Evolutionary conservation across 2,797 vertebrate genomes (phyloP).

Genomic region (Alfaro cultratus): DNA sequence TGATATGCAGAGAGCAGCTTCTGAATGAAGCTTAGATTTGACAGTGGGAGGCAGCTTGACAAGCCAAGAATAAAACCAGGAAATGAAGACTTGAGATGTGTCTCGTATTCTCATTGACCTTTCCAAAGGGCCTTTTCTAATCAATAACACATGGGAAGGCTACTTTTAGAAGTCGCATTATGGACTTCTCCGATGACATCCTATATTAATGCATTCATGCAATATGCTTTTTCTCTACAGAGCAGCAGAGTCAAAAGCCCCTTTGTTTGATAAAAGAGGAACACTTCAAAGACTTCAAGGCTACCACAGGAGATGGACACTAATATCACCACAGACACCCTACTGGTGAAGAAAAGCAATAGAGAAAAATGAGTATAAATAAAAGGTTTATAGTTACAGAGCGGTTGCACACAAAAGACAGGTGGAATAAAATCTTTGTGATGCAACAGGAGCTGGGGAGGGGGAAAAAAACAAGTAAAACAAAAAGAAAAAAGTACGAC

Average conservation of each 20-base stretch:
- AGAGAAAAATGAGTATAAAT: conserved; percentile 32
- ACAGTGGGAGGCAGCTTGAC: conserved; percentile 72
- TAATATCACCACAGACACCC: conserved; percentile 23
- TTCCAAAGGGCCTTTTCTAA: conserved; percentile 59
- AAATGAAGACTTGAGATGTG: conserved; percentile 74
- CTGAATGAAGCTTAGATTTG: conserved; percentile 63
- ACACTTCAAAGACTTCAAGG: conserved; percentile 34
- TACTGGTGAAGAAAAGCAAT: conserved; percentile 22
- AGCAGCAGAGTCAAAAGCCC: conserved; percentile 8
- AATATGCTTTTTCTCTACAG: conserved; percentile 8
- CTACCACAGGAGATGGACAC: conserved; percentile 17
- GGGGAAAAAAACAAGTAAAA: conserved; percentile 29
- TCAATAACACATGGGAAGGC: conserved; percentile 66
- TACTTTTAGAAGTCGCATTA: conserved; percentile 69
- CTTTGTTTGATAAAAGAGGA: conserved; percentile 32
- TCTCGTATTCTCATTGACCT: conserved; percentile 74
- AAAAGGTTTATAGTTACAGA: conserved; percentile 56
- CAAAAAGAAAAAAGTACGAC: conserved; percentile 42
- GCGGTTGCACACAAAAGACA: conserved; percentile 61
- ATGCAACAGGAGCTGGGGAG: conserved; percentile 64
- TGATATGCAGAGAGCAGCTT: conserved; percentile 67
- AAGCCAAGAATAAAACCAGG: conserved; percentile 75
- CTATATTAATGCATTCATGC: conserved; percentile 45
- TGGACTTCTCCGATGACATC: conserved; percentile 60
- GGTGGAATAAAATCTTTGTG: conserved; percentile 53